Evolutionary conservation across 2,113 vertebrate species (phyloP).

Genomic region (Silurus meridionalis): DNA sequence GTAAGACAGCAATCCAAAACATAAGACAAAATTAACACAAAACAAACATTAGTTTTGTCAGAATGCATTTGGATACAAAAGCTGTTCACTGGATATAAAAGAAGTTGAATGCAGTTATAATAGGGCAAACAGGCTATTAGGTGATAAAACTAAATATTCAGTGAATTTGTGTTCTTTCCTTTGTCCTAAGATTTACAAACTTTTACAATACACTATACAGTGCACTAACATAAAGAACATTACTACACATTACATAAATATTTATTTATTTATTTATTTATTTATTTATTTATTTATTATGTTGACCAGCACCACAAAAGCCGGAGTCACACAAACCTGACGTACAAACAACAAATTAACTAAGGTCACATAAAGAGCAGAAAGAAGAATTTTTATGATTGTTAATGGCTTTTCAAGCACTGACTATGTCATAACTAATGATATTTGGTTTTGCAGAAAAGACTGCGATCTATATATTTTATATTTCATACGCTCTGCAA

Average conservation of each 20-base stretch:
- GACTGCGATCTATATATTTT: not conserved
- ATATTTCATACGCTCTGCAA: no score
- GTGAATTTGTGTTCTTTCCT: not conserved
- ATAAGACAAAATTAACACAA: not conserved
- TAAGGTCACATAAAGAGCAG: not conserved
- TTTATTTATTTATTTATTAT: no score
- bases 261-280: no score
- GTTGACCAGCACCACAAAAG: no score
- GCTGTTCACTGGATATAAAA: not conserved
- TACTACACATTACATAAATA: not conserved
- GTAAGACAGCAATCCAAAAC: not conserved
- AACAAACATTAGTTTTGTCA: not conserved
- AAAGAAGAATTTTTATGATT: not conserved
- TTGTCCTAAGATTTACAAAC: not conserved
- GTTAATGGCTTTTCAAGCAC: not conserved
- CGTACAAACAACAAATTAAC: not conserved
- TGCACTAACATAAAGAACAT: not conserved
- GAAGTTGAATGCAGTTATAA: not conserved
- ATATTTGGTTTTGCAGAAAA: not conserved
- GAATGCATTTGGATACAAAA: not conserved
- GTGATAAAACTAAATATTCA: not conserved
- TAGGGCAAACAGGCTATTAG: not conserved
- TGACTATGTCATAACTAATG: not conserved
- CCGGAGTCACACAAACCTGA: slow-evolving; percentile 3
- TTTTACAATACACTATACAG: not conserved